Base-by-base conservation (phyloP, 2,797 vertebrate genomes). In the Ceyx erithaca region DNA sequence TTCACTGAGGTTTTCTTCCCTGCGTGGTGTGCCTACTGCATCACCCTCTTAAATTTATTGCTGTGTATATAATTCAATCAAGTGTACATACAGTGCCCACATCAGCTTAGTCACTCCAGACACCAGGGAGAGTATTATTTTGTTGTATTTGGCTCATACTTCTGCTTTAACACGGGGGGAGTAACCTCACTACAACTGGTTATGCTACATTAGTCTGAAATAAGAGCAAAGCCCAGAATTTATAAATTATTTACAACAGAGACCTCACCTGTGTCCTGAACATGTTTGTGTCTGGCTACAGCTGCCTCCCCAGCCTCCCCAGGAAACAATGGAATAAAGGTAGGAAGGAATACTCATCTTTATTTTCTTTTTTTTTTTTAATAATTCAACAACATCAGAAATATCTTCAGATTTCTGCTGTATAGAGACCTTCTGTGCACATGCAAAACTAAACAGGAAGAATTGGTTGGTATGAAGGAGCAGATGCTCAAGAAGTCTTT, bases 1-100 rank as follows among this genome's bases (percentile, higher is more conserved):
- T 79, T 89, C 67, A 40, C 63, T 89, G 90, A 81, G 62, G 43
- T 73, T 94, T 94, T 61, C 37, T 85, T 61, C 26, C 37, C n/a
- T 40, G 3, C 4, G 1, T 78, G 82, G 75, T 73, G 30, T 85
- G 46, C 49, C 28, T 75, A 0, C 28, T 46, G 7, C 70, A 49
- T 73, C 80, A 62, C 22, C 58, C 41, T 86, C 40, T 86, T 84
- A 23, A 69, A 46, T 26, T 71, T 48, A 55, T 7, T 80, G 61
- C 45, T 49, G 49, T n/a, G 35, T 80, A 28, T 79, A 33, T 85
- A 80, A 82, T 81, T 87, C 75, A 80, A 10, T 70, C 59, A n/a
- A 67, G 64, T 6, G 40, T 41, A 19, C 31, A 21, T 31, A 46
- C 6, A 46, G 87, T 28, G 19, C 84, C 70, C 76, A 37, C 30